phyloP scores from a whole-genome alignment of 1,140 invertebrate genomes.

The Lucilia sericata region DNA sequence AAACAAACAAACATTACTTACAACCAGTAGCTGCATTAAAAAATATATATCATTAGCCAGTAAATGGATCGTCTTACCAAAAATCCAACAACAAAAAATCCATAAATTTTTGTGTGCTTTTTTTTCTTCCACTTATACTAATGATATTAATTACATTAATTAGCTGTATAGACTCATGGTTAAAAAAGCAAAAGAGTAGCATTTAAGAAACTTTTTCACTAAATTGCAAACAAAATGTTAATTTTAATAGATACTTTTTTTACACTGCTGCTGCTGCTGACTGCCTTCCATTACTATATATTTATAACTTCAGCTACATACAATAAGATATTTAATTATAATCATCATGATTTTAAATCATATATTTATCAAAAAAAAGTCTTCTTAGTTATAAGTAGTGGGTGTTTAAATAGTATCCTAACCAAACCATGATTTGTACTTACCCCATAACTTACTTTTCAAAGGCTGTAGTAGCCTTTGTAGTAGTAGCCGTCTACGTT shows the following conservation, averaged over 20 bases:
- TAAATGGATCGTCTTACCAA: constrained; percentile 20
- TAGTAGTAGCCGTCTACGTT: too few species aligned
- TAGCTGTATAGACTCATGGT: neutral
- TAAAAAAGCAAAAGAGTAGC: neutral
- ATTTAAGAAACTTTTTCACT: constrained; percentile 15
- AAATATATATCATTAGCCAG: constrained; percentile 1
- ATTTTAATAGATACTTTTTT: neutral
- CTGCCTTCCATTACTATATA: too few species aligned
- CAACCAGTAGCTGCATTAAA: neutral
- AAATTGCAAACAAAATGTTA: constrained; percentile 29
- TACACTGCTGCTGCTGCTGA: neutral
- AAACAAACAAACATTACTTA: neutral
- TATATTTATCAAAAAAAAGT: too few species aligned
- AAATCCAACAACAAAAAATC: neutral
- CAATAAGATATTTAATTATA: too few species aligned
- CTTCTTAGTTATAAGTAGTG: too few species aligned
- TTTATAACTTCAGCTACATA: too few species aligned
- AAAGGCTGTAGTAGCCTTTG: too few species aligned
- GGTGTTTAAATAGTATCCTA: too few species aligned
- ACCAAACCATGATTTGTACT: too few species aligned
- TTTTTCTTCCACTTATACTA: constrained; percentile 7
- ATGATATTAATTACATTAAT: constrained; percentile 27
- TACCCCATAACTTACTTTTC: too few species aligned
- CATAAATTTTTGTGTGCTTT: neutral
- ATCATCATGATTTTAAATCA: too few species aligned